phyloP scores from a whole-genome alignment of 2,113 vertebrate genomes.

The Triplophysa rosa region DNA sequence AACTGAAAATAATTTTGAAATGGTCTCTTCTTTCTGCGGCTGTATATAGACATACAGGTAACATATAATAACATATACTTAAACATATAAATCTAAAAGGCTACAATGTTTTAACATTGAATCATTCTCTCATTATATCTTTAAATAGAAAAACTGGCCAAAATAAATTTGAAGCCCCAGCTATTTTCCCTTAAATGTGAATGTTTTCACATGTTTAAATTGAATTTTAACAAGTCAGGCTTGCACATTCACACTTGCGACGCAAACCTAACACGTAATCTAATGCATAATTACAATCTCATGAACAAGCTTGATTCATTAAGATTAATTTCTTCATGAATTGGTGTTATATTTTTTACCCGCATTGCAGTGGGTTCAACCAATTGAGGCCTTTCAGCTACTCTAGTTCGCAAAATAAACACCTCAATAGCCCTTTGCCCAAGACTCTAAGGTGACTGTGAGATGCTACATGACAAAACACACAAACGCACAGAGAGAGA shows the following conservation, averaged over 20 bases:
- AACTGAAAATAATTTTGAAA: no score
- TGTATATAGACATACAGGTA: no score
- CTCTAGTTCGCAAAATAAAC: neutral
- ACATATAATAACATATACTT: no score
- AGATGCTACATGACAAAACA: constrained; percentile 9
- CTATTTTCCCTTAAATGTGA: neutral
- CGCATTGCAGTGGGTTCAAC: neutral
- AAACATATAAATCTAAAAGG: no score
- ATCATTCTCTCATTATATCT: neutral
- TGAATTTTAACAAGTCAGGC: neutral
- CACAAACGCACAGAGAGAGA: neutral
- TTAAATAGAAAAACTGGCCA: no score
- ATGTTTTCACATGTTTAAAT: neutral
- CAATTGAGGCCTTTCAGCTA: neutral
- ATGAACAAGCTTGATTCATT: neutral
- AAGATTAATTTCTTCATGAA: neutral
- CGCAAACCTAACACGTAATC: neutral
- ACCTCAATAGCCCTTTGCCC: constrained; percentile 27
- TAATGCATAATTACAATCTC: neutral
- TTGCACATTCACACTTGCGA: neutral
- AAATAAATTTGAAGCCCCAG: neutral
- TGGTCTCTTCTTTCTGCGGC: no score
- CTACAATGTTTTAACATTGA: neutral
- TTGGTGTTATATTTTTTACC: neutral
- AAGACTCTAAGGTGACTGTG: constrained; percentile 9